Conservation (phyloP, 2,113 vertebrate genomes). For the Ictalurus punctatus region DNA sequence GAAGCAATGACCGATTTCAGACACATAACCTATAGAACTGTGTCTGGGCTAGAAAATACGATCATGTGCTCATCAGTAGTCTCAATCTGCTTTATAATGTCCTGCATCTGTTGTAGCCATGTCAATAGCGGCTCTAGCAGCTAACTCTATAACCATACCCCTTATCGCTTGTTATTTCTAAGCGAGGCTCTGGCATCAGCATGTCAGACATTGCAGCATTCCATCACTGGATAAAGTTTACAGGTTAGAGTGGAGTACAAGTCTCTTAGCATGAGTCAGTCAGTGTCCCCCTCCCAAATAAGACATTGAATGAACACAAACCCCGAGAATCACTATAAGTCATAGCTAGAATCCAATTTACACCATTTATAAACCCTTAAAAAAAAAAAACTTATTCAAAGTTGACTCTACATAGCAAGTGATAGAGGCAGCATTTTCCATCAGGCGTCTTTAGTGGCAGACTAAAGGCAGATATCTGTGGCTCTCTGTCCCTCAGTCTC, state of each 20-base stretch:
- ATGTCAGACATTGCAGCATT: too few species aligned
- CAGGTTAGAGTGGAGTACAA: not conserved
- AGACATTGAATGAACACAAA: not conserved
- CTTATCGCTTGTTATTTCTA: not conserved
- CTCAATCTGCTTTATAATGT: not conserved
- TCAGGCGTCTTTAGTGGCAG: not conserved
- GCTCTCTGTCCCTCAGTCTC: constrained; percentile 28
- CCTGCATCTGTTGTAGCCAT: not conserved
- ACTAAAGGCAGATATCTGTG: constrained; percentile 24
- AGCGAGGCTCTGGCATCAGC: not conserved
- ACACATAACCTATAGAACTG: not conserved
- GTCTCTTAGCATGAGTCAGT: not conserved
- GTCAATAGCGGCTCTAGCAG: not conserved
- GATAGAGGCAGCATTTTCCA: not conserved
- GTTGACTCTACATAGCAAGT: not conserved
- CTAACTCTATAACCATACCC: not conserved
- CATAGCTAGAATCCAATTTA: not conserved
- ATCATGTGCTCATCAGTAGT: not conserved
- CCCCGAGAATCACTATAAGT: not conserved
- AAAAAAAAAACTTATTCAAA: not conserved
- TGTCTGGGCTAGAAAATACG: not conserved
- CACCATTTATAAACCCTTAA: not conserved
- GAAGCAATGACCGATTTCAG: not conserved
- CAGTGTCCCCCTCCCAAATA: too few species aligned
- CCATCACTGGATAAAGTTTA: not conserved